Base-by-base conservation (phyloP, 2,797 vertebrate species). In the Austrolebias charrua region DNA sequence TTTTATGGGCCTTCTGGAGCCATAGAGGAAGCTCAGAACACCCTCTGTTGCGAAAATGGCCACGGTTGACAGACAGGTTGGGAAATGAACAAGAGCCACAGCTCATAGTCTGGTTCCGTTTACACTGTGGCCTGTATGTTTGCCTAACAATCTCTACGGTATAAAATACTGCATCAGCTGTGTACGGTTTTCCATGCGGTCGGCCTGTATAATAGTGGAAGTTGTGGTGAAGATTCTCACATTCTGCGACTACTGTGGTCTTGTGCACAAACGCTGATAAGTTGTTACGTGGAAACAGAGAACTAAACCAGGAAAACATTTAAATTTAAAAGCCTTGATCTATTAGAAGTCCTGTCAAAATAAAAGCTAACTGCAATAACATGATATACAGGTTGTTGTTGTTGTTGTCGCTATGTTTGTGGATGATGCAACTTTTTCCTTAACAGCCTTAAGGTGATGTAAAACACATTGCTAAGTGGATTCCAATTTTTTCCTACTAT, bases 21-120 rank as follows among this genome's bases (percentile, higher is more conserved):
- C 24, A 24, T 24, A 24, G 24, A 24, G 24, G 24, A 24, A 24
- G 24, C 24, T 24, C 24, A 24, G 3, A 24, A 24, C 24, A 24
- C 24, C 24, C 24, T 24, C 24, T 24, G 24, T 24, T 24, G 3
- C 24, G 24, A 24, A 24, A 24, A 24, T 24, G 24, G 24, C 24
- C 75, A 69, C 60, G 69, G 61, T 63, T 85, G 85, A 89, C 76
- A 66, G 81, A 73, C 84, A 82, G 76, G 43, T 75, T 84, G 51
- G 75, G 73, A 81, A 81, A 85, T 86, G 66, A 81, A 73, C 68
- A 76, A 69, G 63, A 77, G 67, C 63, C 70, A 58, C 70, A 51
- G 59, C 33, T 71, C 69, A 57, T 63, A 71, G 59, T 69, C 53
- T 63, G 69, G 64, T 80, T 67, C 55, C 29, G 70, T 69, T 73